phyloP scores from a whole-genome alignment of 2,113 vertebrate species.

The Merops nubicus region DNA sequence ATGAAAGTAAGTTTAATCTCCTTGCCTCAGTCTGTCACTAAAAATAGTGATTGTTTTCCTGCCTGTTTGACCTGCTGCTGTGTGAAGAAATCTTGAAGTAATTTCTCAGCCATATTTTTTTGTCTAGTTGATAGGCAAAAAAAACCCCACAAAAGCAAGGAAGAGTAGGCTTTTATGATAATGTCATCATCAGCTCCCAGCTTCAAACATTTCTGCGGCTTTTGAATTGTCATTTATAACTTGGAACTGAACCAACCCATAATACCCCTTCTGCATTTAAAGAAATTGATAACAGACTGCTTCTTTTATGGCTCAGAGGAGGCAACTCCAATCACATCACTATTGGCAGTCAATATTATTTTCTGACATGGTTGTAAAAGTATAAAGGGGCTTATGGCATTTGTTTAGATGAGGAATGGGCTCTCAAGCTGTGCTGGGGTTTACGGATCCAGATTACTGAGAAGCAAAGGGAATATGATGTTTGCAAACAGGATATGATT shows the following conservation, averaged over 20 bases:
- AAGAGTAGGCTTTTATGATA: conserved; percentile 82
- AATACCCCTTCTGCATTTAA: conserved; percentile 84
- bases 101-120: conserved; percentile 77
- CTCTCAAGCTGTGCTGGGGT: conserved; percentile 79
- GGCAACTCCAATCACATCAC: conserved; percentile 82
- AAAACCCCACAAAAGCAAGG: conserved; percentile 77
- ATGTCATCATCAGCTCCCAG: conserved; percentile 80
- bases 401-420: conserved; percentile 85
- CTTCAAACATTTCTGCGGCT: conserved; percentile 87
- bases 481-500: conserved; percentile 85
- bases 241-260: conserved; percentile 83
- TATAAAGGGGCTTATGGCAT: conserved; percentile 83
- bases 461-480: conserved; percentile 81
- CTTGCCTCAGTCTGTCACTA: conserved; percentile 66
- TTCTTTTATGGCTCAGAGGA: conserved; percentile 80
- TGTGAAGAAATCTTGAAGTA: conserved; percentile 79
- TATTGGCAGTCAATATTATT: conserved; percentile 85
- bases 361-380: conserved; percentile 83
- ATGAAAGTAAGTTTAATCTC: conserved; percentile 27
- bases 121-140: conserved; percentile 75
- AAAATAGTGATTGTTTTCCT: conserved; percentile 76
- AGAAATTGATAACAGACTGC: conserved; percentile 92
- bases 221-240: conserved; percentile 93
- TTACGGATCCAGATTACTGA: conserved; percentile 78
- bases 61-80: conserved; percentile 75